phyloP scores from a whole-genome alignment of 1,140 invertebrate genomes.

The Homalodisca vitripennis region DNA sequence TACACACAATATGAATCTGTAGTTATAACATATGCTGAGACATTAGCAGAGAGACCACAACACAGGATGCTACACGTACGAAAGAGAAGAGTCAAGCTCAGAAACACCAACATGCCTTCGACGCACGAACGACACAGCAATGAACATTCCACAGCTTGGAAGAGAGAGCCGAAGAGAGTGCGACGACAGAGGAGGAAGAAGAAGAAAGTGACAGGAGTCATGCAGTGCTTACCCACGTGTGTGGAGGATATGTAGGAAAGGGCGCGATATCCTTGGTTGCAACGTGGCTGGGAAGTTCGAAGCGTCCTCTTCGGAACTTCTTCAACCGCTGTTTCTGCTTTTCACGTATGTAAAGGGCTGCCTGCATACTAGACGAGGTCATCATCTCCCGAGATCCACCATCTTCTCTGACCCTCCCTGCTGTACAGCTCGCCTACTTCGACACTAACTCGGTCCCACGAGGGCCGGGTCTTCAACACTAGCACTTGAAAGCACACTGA shows the following conservation, averaged over 20 bases:
- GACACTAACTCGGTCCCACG: slow-evolving; percentile 9
- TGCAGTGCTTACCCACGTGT: slow-evolving; percentile 63
- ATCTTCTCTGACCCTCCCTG: slow-evolving; percentile 7
- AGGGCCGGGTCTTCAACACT: not conserved
- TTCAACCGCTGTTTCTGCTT: slow-evolving; percentile 78
- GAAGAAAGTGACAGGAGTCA: not conserved
- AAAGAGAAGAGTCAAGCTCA: not conserved
- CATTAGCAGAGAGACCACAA: too few relatives aligned
- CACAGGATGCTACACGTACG: too few relatives aligned
- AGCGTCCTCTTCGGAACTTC: slow-evolving; percentile 64
- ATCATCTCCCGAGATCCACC: slow-evolving; percentile 26
- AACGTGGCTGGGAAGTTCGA: slow-evolving; percentile 79
- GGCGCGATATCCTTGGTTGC: slow-evolving; percentile 80
- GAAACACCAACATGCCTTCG: not conserved
- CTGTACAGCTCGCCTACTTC: slow-evolving; percentile 8
- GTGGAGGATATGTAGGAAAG: slow-evolving; percentile 79
- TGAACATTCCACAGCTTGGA: not conserved
- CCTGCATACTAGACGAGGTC: slow-evolving; percentile 63
- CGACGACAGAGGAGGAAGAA: slow-evolving; percentile 9
- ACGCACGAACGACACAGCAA: too few relatives aligned
- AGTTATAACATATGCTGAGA: too few relatives aligned
- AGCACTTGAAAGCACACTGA: slow-evolving; percentile 6
- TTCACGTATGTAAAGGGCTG: slow-evolving; percentile 83
- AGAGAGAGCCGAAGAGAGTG: not conserved
- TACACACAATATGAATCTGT: too few relatives aligned